phyloP scores from a whole-genome alignment of 2,113 vertebrate genomes.

The Prinia subflava region DNA sequence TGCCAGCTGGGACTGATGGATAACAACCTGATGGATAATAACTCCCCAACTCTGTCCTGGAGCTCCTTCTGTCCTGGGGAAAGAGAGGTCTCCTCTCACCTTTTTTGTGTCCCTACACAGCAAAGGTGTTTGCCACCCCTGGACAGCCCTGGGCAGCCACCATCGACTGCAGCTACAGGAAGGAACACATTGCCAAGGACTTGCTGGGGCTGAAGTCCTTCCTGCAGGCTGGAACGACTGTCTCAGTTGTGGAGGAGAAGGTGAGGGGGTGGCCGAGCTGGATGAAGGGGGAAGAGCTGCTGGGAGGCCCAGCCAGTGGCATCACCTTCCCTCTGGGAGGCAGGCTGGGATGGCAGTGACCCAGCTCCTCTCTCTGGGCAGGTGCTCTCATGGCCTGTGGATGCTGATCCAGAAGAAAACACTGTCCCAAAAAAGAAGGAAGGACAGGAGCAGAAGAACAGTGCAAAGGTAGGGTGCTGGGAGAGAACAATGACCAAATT shows the following conservation, averaged over 20 bases:
- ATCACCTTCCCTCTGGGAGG: background rate
- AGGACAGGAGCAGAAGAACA: background rate
- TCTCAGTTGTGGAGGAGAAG: conserved; percentile 83
- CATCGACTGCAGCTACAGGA: conserved; percentile 70
- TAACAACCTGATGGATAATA: background rate
- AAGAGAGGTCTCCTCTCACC: background rate
- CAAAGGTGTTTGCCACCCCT: conserved; percentile 33
- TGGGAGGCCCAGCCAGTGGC: background rate
- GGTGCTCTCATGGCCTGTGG: conserved; percentile 73
- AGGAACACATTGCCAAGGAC: conserved; percentile 57
- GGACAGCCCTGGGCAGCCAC: conserved; percentile 72
- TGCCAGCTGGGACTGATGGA: background rate
- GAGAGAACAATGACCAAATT: background rate
- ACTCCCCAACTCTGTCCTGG: fast-evolving
- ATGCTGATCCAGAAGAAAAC: background rate
- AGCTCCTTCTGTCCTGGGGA: background rate
- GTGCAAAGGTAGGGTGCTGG: background rate
- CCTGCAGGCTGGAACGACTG: conserved; percentile 67
- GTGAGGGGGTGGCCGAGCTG: conserved; percentile 29
- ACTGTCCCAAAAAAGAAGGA: conserved; percentile 23
- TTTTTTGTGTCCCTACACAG: background rate
- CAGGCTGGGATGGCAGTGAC: background rate
- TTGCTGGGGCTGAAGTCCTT: conserved; percentile 79
- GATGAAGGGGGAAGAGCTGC: background rate
- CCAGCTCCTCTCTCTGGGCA: background rate